Evolutionary conservation across 23 tunicate genomes (phyloP), one percentile per base, ranked within the genome.

Genomic region (Phallusia fumigata): DNA sequence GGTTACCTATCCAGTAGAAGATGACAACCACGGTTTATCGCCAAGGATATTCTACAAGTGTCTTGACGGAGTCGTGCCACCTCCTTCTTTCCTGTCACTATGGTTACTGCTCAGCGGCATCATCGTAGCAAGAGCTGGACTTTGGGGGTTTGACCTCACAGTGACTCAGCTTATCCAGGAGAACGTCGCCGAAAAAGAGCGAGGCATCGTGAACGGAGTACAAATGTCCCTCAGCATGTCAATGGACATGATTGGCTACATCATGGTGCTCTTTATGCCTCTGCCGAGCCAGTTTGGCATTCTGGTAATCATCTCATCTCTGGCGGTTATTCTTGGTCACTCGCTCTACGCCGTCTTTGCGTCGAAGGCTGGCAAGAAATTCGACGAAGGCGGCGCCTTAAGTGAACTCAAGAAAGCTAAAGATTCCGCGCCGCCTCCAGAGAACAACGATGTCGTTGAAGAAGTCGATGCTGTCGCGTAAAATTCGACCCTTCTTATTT

Each of bases 101-200:
- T 36, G 73, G 3, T 53, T 93, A 26, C 84, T 93, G 19, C 76
- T 81, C 77, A 65, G 77, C 19, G 98, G 93, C 28, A 84, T 88
- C 13, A 83, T 93, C 6, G 40, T 84, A 19, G 98, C 98, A 30
- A 79, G 98, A 51, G 78, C 84, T 79, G 98, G 98, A 0, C 74
- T 93, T 3, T 93, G 98, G 98, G 82, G 92, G 6, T 93, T 93
- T 81, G 98, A 93, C 74, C 65, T 93, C 0, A 73, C 98, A 19
- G 86, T 93, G n/a, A 93, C 98, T 6, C 98, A 93, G 76, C 81
- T 93, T 18, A 80, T 88, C 72, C 98, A 93, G 82, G 89, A 93
- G 73, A 75, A 82, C 75, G 87, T 93, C n/a, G 84, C 33, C 0
- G 93, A 88, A 73, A 32, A 36, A 24, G 93, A 88, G 45, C 44